Base-by-base conservation (phyloP, 2,797 vertebrate species). In the Hylomyscus alleni region DNA sequence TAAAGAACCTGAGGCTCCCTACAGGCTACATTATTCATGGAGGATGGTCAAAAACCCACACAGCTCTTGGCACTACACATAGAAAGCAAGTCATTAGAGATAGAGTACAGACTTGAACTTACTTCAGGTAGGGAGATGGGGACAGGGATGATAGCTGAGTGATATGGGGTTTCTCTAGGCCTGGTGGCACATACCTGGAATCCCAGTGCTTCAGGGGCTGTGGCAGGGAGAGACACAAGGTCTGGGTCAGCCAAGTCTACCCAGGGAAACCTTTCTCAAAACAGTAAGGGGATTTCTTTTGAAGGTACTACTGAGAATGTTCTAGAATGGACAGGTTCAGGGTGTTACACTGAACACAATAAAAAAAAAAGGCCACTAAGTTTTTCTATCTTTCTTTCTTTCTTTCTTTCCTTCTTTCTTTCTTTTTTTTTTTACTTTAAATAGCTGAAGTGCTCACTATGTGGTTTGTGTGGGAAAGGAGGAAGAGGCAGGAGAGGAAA, bases 21-120 rank as follows among this genome's bases (percentile, higher is more conserved):
- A 40, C n/a, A 14, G 17, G 3, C 24, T 29, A 2, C 3, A 0
- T 22, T 2, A 12, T 0, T 12, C 6, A 0, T 6, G 5, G 47
- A 9, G 0, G 11, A 24, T 1, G 52, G 80, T 14, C 0, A 62
- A 76, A 10, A 81, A 34, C 22, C 0, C 4, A 3, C 34, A 40
- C 0, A 2, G 7, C 15, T 7, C 4, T 1, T 11, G 10, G 4
- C 0, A 47, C 73, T 67, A 11, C 29, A n/a, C 9, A 3, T 3
- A 62, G 10, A 29, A 40, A 81, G 76, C 19, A 40, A 24, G 12
- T 14, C 56, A 31, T 1, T 0, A 20, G 29, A n/a, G 44, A 54
- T 15, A 19, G 78, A 31, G 24, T 11, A 44, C 15, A 67, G 85
- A 60, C 6, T 0, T 5, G 65, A 69, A n/a, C 9, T 3, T 19